Percentiles rank a stretch among this genome's conserved stretches.
phyloP scores from a whole-genome alignment of 2,113 vertebrate genomes.

The Scytalopus superciliaris region DNA sequence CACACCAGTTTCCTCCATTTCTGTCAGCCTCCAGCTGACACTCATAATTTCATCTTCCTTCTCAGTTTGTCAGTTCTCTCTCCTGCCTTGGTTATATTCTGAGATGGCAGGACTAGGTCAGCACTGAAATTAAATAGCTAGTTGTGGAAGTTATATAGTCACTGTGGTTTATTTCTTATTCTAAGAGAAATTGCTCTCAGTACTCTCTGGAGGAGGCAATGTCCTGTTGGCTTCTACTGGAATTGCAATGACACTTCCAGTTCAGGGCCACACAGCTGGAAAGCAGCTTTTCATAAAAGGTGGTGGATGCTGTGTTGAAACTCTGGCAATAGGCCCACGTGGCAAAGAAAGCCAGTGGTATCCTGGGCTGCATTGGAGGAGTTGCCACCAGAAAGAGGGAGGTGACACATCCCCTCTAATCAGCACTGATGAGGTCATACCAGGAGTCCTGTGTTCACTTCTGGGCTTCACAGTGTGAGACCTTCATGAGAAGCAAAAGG shows the following conservation, averaged over 20 bases:
- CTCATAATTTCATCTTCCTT: neutral
- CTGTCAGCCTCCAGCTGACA: neutral
- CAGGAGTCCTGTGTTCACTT: neutral
- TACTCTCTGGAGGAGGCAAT: neutral
- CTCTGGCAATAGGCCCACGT: fast-evolving
- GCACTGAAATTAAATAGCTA: neutral
- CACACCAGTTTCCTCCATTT: neutral
- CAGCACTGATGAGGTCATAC: no score
- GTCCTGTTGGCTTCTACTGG: neutral
- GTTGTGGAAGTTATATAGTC: neutral
- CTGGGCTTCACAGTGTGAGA: neutral
- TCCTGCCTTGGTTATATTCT: neutral
- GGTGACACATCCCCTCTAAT: neutral
- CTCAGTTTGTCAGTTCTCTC: neutral
- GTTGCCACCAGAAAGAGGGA: neutral
- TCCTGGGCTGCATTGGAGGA: neutral
- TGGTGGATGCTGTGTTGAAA: neutral
- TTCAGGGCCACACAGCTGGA: neutral
- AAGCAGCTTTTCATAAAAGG: neutral
- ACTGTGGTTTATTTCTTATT: neutral
- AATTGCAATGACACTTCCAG: fast-evolving
- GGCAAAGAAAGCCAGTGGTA: neutral
- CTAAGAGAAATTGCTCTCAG: neutral
- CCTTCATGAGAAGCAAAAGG: neutral
- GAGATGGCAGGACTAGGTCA: neutral